Evolutionary conservation across 2,888 invertebrate species (phyloP).

Genomic region (Sisyra terminalis): DNA sequence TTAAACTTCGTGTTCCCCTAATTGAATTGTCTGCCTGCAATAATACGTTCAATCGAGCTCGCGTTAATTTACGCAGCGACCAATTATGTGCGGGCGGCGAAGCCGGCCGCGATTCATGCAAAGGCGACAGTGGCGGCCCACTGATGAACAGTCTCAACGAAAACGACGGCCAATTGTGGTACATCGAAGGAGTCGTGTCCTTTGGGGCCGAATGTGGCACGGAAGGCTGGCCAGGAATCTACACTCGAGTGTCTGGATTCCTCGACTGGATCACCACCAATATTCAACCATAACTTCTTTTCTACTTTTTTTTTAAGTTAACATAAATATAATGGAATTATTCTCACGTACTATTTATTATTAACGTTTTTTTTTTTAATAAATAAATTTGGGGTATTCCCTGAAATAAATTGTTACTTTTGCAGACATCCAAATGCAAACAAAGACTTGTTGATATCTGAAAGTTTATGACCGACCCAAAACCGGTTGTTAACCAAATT

Average conservation of each 20-base stretch:
- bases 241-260: conserved; percentile 43
- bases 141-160: conserved; percentile 37
- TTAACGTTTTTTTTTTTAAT: conserved; percentile 1
- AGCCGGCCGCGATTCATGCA: conserved; percentile 50
- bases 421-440: no score
- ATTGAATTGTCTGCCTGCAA: conserved; percentile 33
- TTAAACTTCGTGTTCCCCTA: conserved; percentile 42
- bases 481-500: no score
- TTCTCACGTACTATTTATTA: background rate
- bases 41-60: conserved; percentile 28
- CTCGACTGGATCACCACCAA: conserved; percentile 39
- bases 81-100: conserved; percentile 58
- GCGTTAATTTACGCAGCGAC: conserved; percentile 30
- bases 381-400: no score
- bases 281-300: conserved; percentile 9
- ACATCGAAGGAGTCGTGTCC: conserved; percentile 45
- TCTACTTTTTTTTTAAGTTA: background rate
- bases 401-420: no score
- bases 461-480: no score
- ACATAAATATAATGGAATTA: background rate
- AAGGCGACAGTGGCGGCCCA: conserved; percentile 64
- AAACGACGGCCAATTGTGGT: conserved; percentile 30
- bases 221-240: conserved; percentile 50
- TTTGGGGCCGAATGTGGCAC: conserved; percentile 47
- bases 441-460: no score